Evolutionary conservation across 2,797 vertebrate genomes (phyloP).

Genomic region (Lithobates sylvaticus): DNA sequence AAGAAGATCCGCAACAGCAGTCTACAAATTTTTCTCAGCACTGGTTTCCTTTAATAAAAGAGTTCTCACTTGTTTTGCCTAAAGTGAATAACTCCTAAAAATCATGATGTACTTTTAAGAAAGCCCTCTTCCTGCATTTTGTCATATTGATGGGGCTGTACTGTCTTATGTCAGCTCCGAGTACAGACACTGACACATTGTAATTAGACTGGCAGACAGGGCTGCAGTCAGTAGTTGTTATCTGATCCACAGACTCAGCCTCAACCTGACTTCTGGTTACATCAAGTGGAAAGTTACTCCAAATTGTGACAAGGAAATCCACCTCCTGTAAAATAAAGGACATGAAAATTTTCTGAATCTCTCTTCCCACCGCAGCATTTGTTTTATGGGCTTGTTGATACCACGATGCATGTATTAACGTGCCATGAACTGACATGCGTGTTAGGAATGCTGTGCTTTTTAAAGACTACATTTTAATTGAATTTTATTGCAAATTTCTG

Average conservation of each 20-base stretch:
- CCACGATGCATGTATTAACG: background rate
- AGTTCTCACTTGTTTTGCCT: too few species aligned
- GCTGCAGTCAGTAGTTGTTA: constrained; percentile 37
- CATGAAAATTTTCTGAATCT: background rate
- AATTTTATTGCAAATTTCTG: background rate
- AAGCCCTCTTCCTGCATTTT: background rate
- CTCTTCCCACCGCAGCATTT: background rate
- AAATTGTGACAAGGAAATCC: constrained; percentile 27
- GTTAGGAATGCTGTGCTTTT: background rate
- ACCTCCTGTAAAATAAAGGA: background rate
- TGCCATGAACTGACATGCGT: background rate
- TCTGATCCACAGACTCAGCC: constrained; percentile 45
- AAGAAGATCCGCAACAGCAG: too few species aligned
- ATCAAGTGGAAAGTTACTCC: constrained; percentile 43
- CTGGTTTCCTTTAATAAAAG: too few species aligned
- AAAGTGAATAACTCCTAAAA: too few species aligned
- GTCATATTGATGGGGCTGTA: background rate
- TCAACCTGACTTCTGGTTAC: constrained; percentile 37
- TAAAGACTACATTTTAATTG: background rate
- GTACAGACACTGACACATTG: constrained; percentile 37
- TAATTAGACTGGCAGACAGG: constrained; percentile 45
- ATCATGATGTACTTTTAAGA: too few species aligned
- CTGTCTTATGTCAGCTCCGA: background rate
- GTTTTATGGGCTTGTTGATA: background rate
- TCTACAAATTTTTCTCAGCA: too few species aligned